Percentiles rank a stretch among this genome's conserved stretches.
Evolutionary conservation across 1,140 invertebrate species (phyloP).

Genomic region (Drosophila ambigua): DNA sequence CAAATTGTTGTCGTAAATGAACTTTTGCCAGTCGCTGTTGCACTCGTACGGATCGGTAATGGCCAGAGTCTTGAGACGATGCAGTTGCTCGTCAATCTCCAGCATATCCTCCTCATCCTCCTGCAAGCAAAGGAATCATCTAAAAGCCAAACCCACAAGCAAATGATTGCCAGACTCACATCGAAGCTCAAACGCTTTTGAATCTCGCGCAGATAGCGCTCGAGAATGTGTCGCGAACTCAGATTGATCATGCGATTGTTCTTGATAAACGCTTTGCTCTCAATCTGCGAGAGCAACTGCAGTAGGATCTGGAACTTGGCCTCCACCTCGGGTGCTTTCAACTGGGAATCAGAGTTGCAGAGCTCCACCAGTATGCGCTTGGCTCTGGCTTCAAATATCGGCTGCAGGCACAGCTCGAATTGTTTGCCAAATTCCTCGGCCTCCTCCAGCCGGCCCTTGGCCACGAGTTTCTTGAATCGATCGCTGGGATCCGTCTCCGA

Average conservation of each 20-base stretch:
- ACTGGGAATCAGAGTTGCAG: slow-evolving; percentile 34
- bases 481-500: slow-evolving; percentile 81
- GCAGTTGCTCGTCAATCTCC: slow-evolving; percentile 78
- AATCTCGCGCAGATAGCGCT: slow-evolving; percentile 68
- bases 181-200: slow-evolving; percentile 64
- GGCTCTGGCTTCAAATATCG: slow-evolving; percentile 78
- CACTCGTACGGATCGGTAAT: slow-evolving; percentile 81
- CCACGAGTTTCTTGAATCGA: slow-evolving; percentile 79
- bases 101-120: slow-evolving; percentile 64
- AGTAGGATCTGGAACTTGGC: slow-evolving; percentile 56
- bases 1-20: slow-evolving; percentile 77
- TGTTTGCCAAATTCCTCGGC: slow-evolving; percentile 79
- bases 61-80: slow-evolving; percentile 75
- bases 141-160: neutral
- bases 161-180: slow-evolving; percentile 20
- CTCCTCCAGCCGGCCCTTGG: slow-evolving; percentile 78
- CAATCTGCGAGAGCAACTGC: slow-evolving; percentile 55
- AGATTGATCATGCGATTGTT: slow-evolving; percentile 75
- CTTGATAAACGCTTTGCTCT: slow-evolving; percentile 70
- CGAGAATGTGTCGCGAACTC: slow-evolving; percentile 62
- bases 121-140: slow-evolving; percentile 16
- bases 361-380: slow-evolving; percentile 73
- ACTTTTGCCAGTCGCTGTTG: slow-evolving; percentile 80
- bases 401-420: slow-evolving; percentile 79
- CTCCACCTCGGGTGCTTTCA: slow-evolving; percentile 17